Conservation (phyloP, 2,113 vertebrate species). For the Gymnogyps californianus region DNA sequence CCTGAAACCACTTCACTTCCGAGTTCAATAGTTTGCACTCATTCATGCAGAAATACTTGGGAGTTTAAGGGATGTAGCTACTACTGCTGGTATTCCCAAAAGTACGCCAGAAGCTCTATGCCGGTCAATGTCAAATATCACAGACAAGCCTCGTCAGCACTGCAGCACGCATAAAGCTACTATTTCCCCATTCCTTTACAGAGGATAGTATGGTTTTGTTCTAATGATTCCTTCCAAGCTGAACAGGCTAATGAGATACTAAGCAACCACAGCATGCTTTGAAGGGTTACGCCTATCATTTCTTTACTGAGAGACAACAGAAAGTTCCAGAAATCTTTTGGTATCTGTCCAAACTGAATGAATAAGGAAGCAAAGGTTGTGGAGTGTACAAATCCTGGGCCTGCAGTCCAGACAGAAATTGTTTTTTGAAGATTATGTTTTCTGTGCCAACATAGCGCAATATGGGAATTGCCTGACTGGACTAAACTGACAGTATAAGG, state of each 20-base stretch:
- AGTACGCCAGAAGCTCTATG: neutral
- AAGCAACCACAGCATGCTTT: neutral
- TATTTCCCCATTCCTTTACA: neutral
- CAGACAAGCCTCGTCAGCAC: neutral
- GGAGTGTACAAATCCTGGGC: neutral
- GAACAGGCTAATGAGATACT: neutral
- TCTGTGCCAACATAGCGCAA: neutral
- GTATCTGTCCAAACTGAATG: neutral
- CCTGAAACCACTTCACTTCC: neutral
- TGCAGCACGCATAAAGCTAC: neutral
- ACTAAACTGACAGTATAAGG: neutral
- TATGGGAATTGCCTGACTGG: neutral
- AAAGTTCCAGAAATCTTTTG: neutral
- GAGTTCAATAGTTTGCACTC: neutral
- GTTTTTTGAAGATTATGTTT: neutral
- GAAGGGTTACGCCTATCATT: neutral
- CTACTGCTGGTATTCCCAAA: neutral
- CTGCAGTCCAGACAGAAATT: neutral
- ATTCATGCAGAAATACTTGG: slow-evolving; percentile 12
- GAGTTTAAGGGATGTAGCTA: neutral
- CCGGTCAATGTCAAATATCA: neutral
- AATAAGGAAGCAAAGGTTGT: neutral
- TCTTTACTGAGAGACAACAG: slow-evolving; percentile 8
- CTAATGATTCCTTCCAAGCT: neutral
- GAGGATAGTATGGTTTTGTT: neutral